Conservation (phyloP, 1,140 invertebrate species). For the Mesaphorura yosii region DNA sequence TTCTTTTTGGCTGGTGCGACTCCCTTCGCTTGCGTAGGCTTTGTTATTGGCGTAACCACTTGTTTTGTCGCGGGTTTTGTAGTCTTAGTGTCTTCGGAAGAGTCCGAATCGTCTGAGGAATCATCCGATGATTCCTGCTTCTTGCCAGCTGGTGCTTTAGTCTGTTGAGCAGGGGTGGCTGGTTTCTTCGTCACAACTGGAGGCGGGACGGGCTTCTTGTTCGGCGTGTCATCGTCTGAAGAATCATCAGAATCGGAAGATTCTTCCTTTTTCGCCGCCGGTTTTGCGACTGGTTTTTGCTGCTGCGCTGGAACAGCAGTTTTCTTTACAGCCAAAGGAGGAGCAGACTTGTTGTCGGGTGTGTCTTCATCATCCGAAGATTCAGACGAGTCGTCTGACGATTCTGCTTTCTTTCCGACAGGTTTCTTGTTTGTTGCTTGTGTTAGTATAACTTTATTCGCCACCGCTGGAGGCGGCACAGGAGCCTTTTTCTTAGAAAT, state of each 20-base stretch:
- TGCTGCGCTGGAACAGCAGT: neutral
- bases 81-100: slow-evolving; percentile 2
- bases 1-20: neutral
- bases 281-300: neutral
- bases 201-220: neutral
- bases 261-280: slow-evolving; percentile 8
- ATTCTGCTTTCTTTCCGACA: slow-evolving; percentile 9
- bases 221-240: slow-evolving; percentile 8
- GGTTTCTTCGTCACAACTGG: neutral
- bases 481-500: neutral
- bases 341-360: neutral
- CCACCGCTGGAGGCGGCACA: neutral
- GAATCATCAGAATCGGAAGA: slow-evolving; percentile 20
- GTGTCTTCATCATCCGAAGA: slow-evolving; percentile 5
- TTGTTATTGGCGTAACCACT: slow-evolving; percentile 2
- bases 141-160: neutral
- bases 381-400: slow-evolving; percentile 17
- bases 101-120: slow-evolving; percentile 13
- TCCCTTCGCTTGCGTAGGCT: slow-evolving; percentile 5
- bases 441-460: neutral
- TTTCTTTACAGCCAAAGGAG: neutral
- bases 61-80: neutral
- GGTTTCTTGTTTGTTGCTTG: neutral
- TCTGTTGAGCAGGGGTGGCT: neutral
- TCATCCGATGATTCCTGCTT: slow-evolving; percentile 11